Conservation (phyloP, 1,140 invertebrate genomes). For the Dendrolimus kikuchii region DNA sequence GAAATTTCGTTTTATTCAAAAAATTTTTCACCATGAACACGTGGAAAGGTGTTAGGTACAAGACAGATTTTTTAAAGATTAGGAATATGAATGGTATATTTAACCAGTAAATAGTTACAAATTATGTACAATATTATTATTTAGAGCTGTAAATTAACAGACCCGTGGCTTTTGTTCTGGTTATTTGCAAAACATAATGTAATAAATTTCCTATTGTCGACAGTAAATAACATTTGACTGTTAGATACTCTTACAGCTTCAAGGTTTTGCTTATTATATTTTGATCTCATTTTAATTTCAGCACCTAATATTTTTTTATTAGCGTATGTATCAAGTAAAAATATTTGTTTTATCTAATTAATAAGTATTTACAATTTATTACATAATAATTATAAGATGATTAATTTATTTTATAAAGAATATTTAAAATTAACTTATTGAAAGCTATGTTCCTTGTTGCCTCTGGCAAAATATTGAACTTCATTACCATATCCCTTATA, state of each 20-base stretch:
- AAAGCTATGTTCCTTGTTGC: constrained; percentile 31
- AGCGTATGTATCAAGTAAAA: constrained; percentile 19
- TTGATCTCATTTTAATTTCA: constrained; percentile 17
- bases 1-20: constrained; percentile 32
- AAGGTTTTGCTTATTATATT: background rate
- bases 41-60: constrained; percentile 46
- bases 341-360: constrained; percentile 36
- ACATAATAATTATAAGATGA: constrained; percentile 23
- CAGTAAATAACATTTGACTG: background rate
- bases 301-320: constrained; percentile 27
- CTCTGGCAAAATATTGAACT: constrained; percentile 31
- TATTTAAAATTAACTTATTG: constrained; percentile 22
- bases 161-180: too few relatives aligned
- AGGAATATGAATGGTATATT: too few relatives aligned
- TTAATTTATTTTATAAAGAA: too few relatives aligned
- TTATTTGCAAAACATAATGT: background rate
- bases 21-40: constrained; percentile 49
- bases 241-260: background rate
- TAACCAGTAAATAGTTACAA: too few relatives aligned
- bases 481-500: constrained; percentile 33
- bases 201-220: constrained; percentile 1
- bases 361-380: constrained; percentile 61
- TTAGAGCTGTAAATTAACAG: too few relatives aligned
- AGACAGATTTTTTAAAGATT: constrained; percentile 21
- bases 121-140: too few relatives aligned